Conservation (phyloP, 2,888 invertebrate genomes). For the Volucella bombylans region DNA sequence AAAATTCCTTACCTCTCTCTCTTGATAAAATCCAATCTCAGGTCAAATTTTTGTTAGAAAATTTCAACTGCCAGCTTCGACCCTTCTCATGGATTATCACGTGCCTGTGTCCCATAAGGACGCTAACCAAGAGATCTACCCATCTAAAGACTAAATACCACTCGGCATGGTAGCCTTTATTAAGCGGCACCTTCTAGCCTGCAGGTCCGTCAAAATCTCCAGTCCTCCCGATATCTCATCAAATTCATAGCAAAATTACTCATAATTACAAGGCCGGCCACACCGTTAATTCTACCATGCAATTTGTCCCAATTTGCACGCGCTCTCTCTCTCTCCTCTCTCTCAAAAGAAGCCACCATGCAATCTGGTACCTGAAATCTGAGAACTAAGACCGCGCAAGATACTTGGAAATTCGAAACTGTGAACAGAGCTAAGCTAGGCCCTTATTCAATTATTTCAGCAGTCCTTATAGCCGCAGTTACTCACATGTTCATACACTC, state of each 20-base stretch:
- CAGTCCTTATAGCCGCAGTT: background rate
- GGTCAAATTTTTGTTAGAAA: background rate
- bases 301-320: slow-evolving; percentile 72
- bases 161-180: slow-evolving; percentile 25
- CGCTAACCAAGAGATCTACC: background rate
- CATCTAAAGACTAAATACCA: slow-evolving; percentile 49
- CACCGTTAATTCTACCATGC: slow-evolving; percentile 65
- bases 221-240: background rate
- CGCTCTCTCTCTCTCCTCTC: slow-evolving; percentile 22
- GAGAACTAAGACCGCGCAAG: background rate
- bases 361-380: slow-evolving; percentile 35
- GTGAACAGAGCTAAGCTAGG: background rate
- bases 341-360: slow-evolving; percentile 15
- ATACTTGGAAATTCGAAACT: too few relatives aligned
- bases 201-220: background rate
- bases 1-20: background rate
- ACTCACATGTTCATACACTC: slow-evolving; percentile 5
- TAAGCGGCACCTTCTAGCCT: slow-evolving; percentile 21
- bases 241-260: slow-evolving; percentile 63
- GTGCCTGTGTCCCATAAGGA: slow-evolving; percentile 58
- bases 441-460: slow-evolving; percentile 41
- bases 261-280: slow-evolving; percentile 67
- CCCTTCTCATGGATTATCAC: slow-evolving; percentile 30
- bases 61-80: background rate
- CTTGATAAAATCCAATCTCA: slow-evolving; percentile 1